Base-by-base conservation (phyloP, 1,140 invertebrate species). In the Psilanteris sp. region DNA sequence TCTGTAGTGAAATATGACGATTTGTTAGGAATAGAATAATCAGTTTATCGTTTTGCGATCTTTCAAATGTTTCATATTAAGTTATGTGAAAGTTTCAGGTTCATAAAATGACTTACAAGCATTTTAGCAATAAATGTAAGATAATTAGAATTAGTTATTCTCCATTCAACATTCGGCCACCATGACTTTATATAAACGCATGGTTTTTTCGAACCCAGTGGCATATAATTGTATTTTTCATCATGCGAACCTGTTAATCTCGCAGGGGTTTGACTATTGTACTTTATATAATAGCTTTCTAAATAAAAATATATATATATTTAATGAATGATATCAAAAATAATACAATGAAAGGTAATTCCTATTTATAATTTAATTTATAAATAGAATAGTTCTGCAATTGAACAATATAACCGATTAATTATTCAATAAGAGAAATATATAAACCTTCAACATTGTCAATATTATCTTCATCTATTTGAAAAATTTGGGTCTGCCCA, bases 161-260 rank as follows among this genome's bases (percentile, higher is more conserved):
- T 79, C 84, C 86, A 87, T 31, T 88, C 82, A 3, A 84, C 46
- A 54, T 89, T 87, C 1, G 86, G 86, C 87, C 86, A 89, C 71
- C 80, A 82, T 4, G 86, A 88, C 68, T 81, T 88, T 11, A 89
- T 79, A 62, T 83, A 82, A 54, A 87, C 59, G 18, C 84, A 88
- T 4, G 86, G 86, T 68, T 88, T 89, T 16, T 78, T 84, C 1
- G 81, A 83, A 43, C 81, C 85, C 13, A 87, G 39, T 1, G 83
- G 81, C 44, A 87, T 44, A 20, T 86, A 86, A 78, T 88, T 86
- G 68, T 83, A 87, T 67, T 82, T 85, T 48, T 77, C 73, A 20
- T 88, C 85, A 16, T 80, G 15, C 20, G 78, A 81, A 2, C 62
- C 79, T 0, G 81, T 84, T 14, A 61, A 52, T 71, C 80, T 78